Evolutionary conservation across 2,888 invertebrate species (phyloP), one percentile per base, ranked within the genome.

Genomic region (Aspidiotus destructor): DNA sequence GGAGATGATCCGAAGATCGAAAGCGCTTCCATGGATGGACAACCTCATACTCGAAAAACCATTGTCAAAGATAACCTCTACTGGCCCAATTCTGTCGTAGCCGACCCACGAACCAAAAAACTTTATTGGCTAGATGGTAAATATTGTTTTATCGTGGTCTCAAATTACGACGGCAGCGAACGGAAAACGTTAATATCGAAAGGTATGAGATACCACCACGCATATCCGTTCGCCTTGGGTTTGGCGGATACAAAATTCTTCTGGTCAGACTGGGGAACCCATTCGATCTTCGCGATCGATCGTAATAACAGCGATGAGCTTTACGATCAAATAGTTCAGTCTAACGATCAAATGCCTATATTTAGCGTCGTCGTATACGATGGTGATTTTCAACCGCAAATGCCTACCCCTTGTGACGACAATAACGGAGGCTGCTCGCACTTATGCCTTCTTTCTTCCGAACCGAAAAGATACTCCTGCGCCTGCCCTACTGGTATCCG

Each of bases 121-220:
- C 84, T 96, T 60, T 96, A 91, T 77, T 97, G 95, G 95, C 86
- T 89, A 0, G 96, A 97, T 77, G 95, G 92, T 0, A 87, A 88
- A 75, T 79, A 89, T 11, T 83, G 84, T 72, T 90, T 89, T 76
- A 85, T 94, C 64, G 89, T 74, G 73, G 85, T 85, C 0, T 90
- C 92, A 81, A 88, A 93, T 76, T 90, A 88, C 75, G 85, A 93
- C 75, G 96, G 96, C 0, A 82, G 82, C 69, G 87, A 88, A 73
- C 81, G 90, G 63, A 82, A 89, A 2, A 84, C 84, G 73, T 84
- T 84, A 5, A 28, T 28, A 63, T 82, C 89, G 2, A 84, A 84
- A 73, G 28, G 28, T 28, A 28, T 28, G 28, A 28, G 5, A 28
- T 84, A 84, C 62, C 84, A 83, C 0, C 79, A 89, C 1, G 83